Percentiles rank a stretch among this genome's conserved stretches.
Evolutionary conservation across 2,797 vertebrate genomes (phyloP).

Genomic region (Argya squamiceps): DNA sequence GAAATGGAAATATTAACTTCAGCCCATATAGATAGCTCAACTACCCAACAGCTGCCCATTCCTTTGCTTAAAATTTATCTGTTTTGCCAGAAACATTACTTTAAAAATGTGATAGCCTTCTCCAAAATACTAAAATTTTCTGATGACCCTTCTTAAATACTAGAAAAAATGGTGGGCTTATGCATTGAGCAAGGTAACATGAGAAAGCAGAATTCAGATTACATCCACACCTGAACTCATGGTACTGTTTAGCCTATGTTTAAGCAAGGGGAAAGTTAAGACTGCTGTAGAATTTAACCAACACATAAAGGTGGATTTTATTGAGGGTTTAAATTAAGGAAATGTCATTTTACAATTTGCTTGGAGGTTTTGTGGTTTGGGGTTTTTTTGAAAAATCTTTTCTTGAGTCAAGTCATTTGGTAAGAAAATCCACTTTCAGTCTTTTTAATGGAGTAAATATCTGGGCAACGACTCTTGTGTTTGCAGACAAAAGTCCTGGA

Average conservation of each 20-base stretch:
- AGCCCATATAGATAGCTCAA: background rate
- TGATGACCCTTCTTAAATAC: conserved; percentile 48
- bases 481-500: background rate
- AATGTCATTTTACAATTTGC: background rate
- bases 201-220: background rate
- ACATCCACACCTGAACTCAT: background rate
- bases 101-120: background rate
- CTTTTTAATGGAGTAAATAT: background rate
- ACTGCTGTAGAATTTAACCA: background rate
- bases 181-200: background rate
- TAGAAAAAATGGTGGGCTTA: background rate
- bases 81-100: conserved; percentile 58
- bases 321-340: background rate
- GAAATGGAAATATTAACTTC: background rate
- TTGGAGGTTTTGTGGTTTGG: background rate
- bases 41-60: background rate
- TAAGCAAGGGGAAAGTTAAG: background rate
- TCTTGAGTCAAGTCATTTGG: background rate
- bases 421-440: background rate
- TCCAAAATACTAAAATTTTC: conserved; percentile 27
- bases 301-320: background rate
- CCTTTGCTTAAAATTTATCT: conserved; percentile 38
- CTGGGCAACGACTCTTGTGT: background rate
- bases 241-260: background rate
- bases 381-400: background rate